A percentile compares a stretch with the other conserved stretches of the same genome.
Evolutionary conservation across 2,113 vertebrate genomes (phyloP).

Genomic region (Dissostichus mawsoni): DNA sequence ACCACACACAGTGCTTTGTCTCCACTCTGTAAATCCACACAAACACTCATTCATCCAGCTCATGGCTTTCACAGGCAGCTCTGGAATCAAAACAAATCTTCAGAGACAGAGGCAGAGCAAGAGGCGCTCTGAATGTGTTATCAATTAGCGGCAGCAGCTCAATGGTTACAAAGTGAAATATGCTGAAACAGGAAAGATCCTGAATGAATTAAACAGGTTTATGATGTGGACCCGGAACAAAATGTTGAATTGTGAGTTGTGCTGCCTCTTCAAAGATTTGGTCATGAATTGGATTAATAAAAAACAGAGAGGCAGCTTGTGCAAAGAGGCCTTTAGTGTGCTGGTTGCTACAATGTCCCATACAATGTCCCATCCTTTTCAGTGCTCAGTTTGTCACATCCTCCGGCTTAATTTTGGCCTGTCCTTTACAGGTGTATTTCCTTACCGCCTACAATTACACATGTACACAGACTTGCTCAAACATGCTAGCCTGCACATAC

Average conservation of each 20-base stretch:
- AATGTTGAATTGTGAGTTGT: conserved; percentile 37
- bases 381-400: conserved; percentile 1
- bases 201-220: conserved; percentile 47
- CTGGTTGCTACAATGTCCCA: conserved; percentile 39
- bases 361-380: conserved; percentile 31
- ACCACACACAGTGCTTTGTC: conserved; percentile 17
- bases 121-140: conserved; percentile 53
- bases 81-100: conserved; percentile 50
- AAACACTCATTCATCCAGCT: conserved; percentile 48
- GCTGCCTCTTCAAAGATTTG: conserved; percentile 37
- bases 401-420: conserved; percentile 5
- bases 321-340: conserved; percentile 27
- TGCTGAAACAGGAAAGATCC: conserved; percentile 22
- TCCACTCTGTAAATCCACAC: conserved; percentile 25
- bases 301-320: conserved; percentile 31
- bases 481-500: background rate
- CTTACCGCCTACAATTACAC: conserved; percentile 20
- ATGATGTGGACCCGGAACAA: conserved; percentile 42
- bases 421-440: conserved; percentile 41
- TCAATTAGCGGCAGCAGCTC: conserved; percentile 63
- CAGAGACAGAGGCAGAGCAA: conserved; percentile 27
- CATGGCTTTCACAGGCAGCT: conserved; percentile 19
- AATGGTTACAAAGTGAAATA: conserved; percentile 9
- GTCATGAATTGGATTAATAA: conserved; percentile 37
- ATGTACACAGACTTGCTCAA: conserved; percentile 8